A percentile compares a stretch with the other conserved stretches of the same genome.
Evolutionary conservation across 2,797 vertebrate species (phyloP).

Genomic region (Bradypus variegatus): DNA sequence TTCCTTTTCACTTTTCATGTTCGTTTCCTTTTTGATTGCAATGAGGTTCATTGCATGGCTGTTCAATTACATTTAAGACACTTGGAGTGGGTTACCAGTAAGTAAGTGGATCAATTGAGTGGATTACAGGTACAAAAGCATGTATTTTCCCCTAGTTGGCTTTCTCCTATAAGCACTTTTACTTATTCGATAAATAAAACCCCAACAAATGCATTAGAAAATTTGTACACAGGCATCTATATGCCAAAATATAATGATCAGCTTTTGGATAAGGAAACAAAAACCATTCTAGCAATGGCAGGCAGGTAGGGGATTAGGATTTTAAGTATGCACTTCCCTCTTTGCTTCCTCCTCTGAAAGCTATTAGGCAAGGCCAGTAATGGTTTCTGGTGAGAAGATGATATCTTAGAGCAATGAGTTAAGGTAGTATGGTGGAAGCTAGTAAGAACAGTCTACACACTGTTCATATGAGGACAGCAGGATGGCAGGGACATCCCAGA

Average conservation of each 20-base stretch:
- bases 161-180: neutral
- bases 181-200: neutral
- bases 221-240: neutral
- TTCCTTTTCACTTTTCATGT: too few species aligned
- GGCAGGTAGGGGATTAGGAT: neutral
- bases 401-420: neutral
- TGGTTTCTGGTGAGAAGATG: neutral
- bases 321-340: neutral
- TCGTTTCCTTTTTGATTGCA: too few species aligned
- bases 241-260: neutral
- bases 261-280: slow-evolving; percentile 15
- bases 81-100: too few species aligned
- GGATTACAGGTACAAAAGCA: neutral
- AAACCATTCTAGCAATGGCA: neutral
- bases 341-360: neutral
- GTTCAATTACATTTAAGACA: too few species aligned
- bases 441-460: neutral
- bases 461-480: neutral
- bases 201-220: neutral
- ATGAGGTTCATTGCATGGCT: too few species aligned
- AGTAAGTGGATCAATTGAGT: too few species aligned
- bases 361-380: neutral
- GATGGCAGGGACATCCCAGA: neutral
- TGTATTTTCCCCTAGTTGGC: neutral
- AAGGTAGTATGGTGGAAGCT: neutral